A percentile compares a stretch with the other conserved stretches of the same genome.
These are phyloP conservation scores for Acanthosoma haemorrhoidale DNA, from an alignment of 2,888 invertebrate genomes.

Conservation along the genomic window DNA sequence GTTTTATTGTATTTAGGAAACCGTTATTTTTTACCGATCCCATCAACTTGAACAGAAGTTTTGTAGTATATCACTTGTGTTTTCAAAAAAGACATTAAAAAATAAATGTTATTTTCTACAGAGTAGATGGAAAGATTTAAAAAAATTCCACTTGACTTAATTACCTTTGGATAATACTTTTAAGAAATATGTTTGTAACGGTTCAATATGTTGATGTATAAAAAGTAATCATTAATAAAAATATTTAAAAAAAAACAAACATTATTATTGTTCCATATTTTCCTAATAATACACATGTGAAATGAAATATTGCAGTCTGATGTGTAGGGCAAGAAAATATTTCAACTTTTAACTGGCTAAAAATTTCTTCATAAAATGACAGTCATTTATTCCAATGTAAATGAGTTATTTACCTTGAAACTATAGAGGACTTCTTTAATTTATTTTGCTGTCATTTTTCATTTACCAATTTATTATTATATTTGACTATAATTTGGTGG, in stretches of 20 bases:
- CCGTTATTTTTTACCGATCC: constrained; percentile 7
- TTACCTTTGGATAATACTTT: constrained; percentile 3
- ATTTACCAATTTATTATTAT: too few species aligned
- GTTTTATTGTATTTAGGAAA: constrained; percentile 20
- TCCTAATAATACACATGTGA: too few species aligned
- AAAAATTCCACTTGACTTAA: not conserved
- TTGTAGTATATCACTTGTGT: not conserved
- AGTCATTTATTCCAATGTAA: too few species aligned
- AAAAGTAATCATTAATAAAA: constrained; percentile 35
- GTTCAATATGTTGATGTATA: constrained; percentile 39
- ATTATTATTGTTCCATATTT: too few species aligned
- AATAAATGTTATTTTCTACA: not conserved
- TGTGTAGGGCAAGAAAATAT: too few species aligned
- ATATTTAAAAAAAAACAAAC: constrained; percentile 33
- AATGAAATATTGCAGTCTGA: too few species aligned
- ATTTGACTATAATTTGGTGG: too few species aligned
- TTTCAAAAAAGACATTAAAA: not conserved
- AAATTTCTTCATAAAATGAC: too few species aligned
- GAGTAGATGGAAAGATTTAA: not conserved
- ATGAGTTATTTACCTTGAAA: too few species aligned
- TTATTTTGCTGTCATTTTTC: too few species aligned
- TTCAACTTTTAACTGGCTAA: too few species aligned
- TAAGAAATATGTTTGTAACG: constrained; percentile 35
- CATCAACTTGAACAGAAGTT: not conserved
- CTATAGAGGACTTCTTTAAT: too few species aligned